Base-by-base conservation (phyloP, 2,113 vertebrate species). In the Nycticryphes semicollaris region DNA sequence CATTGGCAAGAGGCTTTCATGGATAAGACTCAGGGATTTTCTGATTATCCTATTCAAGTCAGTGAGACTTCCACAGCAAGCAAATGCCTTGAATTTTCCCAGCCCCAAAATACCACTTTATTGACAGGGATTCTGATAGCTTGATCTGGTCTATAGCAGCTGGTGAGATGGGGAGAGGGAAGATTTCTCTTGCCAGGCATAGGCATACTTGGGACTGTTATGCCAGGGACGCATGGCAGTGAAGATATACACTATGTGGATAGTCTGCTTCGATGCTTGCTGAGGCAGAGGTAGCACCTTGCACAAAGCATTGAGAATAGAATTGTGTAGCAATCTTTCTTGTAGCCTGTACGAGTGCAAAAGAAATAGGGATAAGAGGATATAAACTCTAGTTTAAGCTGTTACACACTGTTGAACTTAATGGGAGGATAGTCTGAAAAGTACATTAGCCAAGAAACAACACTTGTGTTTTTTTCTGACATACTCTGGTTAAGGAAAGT, bases 211-310 rank as follows among this genome's bases (percentile, higher is more conserved):
- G 15, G 9, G 8, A 67, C 23, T 62, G 8, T 78, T 54, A 64
- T 5, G 8, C 8, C n/a, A 79, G 28, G 18, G 25, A 3, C 35
- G 15, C 7, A 25, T 12, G 20, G 10, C 17, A 47, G 13, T 13
- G 31, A 9, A 66, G 8, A 23, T 43, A 35, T 2, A 30, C 0
- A 0, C 11, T 51, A 3, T 24, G 16, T 23, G 18, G 48, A 50
- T 24, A 56, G 23, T 25, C 28, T 72, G 53, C 8, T 72, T 86
- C 39, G 1, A 4, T 25, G 22, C 23, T 41, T 90, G 13, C 33
- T 56, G 37, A 25, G 10, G 6, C 35, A 83, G 39, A 68, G 20
- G 6, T 18, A 54, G 31, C 24, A 90, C 6, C 8, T n/a, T 68
- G 17, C 18, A 35, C 7, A 19, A 48, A 18, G 13, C 2, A 13